Base-by-base conservation (phyloP, 1,140 invertebrate species). In the Orussus abietinus region DNA sequence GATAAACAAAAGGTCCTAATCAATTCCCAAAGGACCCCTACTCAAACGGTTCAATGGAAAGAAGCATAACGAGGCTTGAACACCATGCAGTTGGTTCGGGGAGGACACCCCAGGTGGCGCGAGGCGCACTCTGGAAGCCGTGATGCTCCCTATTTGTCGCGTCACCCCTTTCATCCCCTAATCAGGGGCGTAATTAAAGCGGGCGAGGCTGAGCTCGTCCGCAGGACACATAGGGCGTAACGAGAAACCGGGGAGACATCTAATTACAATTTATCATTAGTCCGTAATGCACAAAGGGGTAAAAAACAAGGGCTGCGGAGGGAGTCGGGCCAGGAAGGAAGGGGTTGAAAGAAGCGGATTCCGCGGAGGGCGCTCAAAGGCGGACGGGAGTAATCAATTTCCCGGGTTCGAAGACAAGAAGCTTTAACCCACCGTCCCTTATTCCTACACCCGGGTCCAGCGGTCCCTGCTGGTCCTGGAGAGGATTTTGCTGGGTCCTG, bases 301-400 rank as follows among this genome's bases (percentile, higher is more conserved):
- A 33, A 21, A 18, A 25, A 34, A 17, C 22, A n/a, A 25, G 22
- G n/a, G 22, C 6, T 7, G 6, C 6, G 22, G 22, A n/a, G 22
- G 22, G 22, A 7, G 22, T 25, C 6, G 22, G 22, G n/a, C 22
- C n/a, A 25, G 22, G 22, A 25, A n/a, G 6, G 22, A 25, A 32
- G 35, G 29, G 19, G n/a, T 32, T 11, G 33, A 18, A 31, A 31
- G 42, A 45, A 45, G 35, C 33, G 46, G 22, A n/a, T 25, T 7
- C 6, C 6, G 22, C n/a, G 22, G 22, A 25, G n/a, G 42, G 46
- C 30, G 36, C 35, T 48, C 42, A 48, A 48, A 45, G 42, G 35
- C 28, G 36, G 42, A 41, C 42, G 45, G 42, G 46, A 45, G 46
- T 48, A 53, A 53, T 35, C 51, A 42, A 53, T 53, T 40, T 45